Evolutionary conservation across 2,797 vertebrate species (phyloP).

Genomic region (Loriculus beryllinus): DNA sequence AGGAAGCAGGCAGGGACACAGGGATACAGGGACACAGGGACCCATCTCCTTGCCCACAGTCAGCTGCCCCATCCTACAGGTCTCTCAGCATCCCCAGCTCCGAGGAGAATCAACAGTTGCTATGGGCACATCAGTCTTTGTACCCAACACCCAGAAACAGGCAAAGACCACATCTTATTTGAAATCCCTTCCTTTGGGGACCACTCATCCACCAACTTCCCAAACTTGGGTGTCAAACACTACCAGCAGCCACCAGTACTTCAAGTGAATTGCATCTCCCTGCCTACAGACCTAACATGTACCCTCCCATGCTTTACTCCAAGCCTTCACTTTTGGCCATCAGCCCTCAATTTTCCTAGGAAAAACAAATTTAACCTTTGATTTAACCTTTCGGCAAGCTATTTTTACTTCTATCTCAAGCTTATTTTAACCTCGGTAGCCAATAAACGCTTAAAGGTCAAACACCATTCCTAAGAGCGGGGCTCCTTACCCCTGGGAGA

Average conservation of each 20-base stretch:
- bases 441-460: slow-evolving; percentile 67
- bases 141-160: neutral
- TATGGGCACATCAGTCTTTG: neutral
- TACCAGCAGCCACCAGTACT: slow-evolving; percentile 39
- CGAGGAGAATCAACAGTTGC: slow-evolving; percentile 17
- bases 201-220: slow-evolving; percentile 19
- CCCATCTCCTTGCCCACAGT: neutral
- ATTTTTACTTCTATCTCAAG: slow-evolving; percentile 54
- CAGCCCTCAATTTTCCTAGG: slow-evolving; percentile 40
- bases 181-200: neutral
- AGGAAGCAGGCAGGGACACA: neutral
- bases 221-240: neutral
- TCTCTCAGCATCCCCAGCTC: neutral
- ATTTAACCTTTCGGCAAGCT: slow-evolving; percentile 61
- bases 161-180: neutral
- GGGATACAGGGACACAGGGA: neutral
- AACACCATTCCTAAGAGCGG: slow-evolving; percentile 23
- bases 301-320: neutral
- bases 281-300: neutral
- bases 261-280: neutral
- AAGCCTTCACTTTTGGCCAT: slow-evolving; percentile 1
- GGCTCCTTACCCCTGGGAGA: neutral
- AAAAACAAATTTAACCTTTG: slow-evolving; percentile 63
- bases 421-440: slow-evolving; percentile 60
- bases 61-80: neutral